Evolutionary conservation across 2,113 vertebrate species (phyloP).

Genomic region (Epinephelus lanceolatus): DNA sequence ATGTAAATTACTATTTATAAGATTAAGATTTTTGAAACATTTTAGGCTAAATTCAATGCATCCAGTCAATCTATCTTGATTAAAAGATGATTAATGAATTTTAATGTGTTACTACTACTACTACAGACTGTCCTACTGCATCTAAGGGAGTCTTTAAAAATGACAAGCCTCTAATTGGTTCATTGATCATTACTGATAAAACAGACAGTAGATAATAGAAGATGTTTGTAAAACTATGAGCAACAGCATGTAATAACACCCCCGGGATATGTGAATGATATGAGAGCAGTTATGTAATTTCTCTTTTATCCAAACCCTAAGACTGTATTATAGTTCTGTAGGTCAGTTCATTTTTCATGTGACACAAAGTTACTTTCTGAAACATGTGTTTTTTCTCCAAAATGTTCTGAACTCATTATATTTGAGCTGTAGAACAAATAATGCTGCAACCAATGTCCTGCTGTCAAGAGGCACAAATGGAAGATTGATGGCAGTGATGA

Average conservation of each 20-base stretch:
- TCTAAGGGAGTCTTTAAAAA: background rate
- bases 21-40: background rate
- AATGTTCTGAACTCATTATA: conserved; percentile 6
- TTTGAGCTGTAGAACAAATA: conserved; percentile 13
- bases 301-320: background rate
- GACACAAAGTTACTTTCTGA: background rate
- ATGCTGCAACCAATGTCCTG: conserved; percentile 1
- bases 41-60: background rate
- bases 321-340: background rate
- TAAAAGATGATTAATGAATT: no score
- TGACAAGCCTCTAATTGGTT: background rate
- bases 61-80: background rate
- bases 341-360: background rate
- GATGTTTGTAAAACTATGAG: background rate
- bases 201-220: background rate
- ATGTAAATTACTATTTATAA: background rate
- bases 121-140: background rate
- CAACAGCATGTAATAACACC: background rate
- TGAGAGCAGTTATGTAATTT: background rate
- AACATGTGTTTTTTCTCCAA: background rate
- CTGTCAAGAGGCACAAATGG: conserved; percentile 3
- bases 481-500: conserved; percentile 13
- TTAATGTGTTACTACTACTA: background rate
- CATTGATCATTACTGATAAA: background rate
- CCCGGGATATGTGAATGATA: background rate